These are phyloP conservation scores for Nibea coibor DNA, from an alignment of 2,113 vertebrate genomes.

Conservation along the genomic window DNA sequence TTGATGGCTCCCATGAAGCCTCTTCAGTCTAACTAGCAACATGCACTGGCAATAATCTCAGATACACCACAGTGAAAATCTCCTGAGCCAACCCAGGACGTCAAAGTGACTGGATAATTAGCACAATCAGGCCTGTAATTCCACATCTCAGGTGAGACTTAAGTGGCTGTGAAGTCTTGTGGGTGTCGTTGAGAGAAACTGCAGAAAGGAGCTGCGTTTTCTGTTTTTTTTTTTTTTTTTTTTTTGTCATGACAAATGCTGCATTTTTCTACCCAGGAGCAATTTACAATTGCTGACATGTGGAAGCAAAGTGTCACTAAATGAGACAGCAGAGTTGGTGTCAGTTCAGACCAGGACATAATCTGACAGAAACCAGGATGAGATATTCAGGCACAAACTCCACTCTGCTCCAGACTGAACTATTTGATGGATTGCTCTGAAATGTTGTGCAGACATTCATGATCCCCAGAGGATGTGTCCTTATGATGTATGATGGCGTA, in stretches of 20 bases:
- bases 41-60: slow-evolving; percentile 43
- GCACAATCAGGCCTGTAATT: slow-evolving; percentile 62
- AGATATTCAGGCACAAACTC: no score
- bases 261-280: no score
- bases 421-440: no score
- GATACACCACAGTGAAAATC: slow-evolving; percentile 22
- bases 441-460: no score
- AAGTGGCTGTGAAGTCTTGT: slow-evolving; percentile 50
- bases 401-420: no score
- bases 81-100: slow-evolving; percentile 48
- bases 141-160: slow-evolving; percentile 53
- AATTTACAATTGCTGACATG: no score
- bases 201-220: slow-evolving; percentile 19
- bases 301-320: neutral
- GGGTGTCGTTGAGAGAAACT: slow-evolving; percentile 35
- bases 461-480: no score
- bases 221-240: slow-evolving; percentile 25
- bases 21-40: slow-evolving; percentile 47
- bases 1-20: slow-evolving; percentile 48
- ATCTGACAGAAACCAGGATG: no score
- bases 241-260: slow-evolving; percentile 10
- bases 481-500: no score
- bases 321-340: neutral
- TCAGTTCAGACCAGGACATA: neutral
- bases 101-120: slow-evolving; percentile 64